Conservation (phyloP, 2,888 invertebrate genomes). For the Leptopilina myrica region DNA sequence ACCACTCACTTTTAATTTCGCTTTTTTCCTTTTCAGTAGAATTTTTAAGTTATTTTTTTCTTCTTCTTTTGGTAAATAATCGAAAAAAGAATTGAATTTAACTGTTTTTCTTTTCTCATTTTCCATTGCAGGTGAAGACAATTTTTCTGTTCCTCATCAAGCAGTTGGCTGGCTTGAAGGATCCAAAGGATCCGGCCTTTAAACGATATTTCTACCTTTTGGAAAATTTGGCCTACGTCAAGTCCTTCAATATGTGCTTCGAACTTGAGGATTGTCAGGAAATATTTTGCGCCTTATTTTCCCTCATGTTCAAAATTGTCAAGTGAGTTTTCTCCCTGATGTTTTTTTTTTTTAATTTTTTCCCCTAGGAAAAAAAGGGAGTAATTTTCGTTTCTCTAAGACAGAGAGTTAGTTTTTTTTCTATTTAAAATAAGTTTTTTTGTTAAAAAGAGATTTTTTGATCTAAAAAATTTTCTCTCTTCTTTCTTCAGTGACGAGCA, state of each 20-base stretch:
- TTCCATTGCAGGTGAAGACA: constrained; percentile 79
- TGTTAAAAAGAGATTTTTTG: no score
- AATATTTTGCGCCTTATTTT: constrained; percentile 95
- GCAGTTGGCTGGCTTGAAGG: constrained; percentile 93
- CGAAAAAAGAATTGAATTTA: no score
- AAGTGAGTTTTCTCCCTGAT: constrained; percentile 83
- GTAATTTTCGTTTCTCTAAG: background rate
- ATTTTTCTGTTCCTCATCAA: constrained; percentile 97
- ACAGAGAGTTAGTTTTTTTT: background rate
- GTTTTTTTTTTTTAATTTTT: no score
- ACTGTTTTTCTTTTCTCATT: background rate
- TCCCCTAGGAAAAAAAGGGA: no score
- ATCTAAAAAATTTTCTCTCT: no score
- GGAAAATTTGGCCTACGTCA: constrained; percentile 97
- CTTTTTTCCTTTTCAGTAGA: no score
- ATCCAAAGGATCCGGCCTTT: constrained; percentile 98
- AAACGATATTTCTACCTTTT: constrained; percentile 98
- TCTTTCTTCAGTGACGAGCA: constrained; percentile 89
- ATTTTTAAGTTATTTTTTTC: no score
- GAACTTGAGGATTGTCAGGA: constrained; percentile 98
- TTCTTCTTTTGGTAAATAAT: no score
- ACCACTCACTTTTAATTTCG: background rate
- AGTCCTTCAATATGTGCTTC: constrained; percentile 99
- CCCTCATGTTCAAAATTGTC: constrained; percentile 96
- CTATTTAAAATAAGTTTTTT: no score